These are phyloP conservation scores for Melinaea menophilus DNA, from an alignment of 2,888 invertebrate species.

Conservation along the genomic window DNA sequence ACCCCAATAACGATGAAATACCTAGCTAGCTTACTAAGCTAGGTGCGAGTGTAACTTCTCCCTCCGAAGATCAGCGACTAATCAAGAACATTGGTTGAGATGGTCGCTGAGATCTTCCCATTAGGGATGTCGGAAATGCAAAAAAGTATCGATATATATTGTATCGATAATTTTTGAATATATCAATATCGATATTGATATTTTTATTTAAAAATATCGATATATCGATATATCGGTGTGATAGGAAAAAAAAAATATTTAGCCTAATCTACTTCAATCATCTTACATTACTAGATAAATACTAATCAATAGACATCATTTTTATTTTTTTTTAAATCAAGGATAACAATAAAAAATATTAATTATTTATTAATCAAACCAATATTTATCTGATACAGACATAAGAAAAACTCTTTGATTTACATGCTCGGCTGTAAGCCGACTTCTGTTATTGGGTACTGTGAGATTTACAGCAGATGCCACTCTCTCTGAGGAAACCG, in stretches of 20 bases:
- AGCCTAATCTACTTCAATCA: slow-evolving; percentile 12
- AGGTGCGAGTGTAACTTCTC: no score
- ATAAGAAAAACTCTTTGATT: slow-evolving; percentile 33
- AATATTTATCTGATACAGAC: slow-evolving; percentile 20
- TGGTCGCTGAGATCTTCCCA: no score
- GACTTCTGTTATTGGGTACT: slow-evolving; percentile 28
- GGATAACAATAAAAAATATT: slow-evolving; percentile 11
- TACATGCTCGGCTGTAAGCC: slow-evolving; percentile 34
- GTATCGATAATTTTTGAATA: slow-evolving; percentile 9
- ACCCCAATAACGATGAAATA: no score
- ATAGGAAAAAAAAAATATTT: slow-evolving; percentile 10
- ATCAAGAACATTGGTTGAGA: no score
- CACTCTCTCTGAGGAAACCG: slow-evolving; percentile 36
- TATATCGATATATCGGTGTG: slow-evolving; percentile 10
- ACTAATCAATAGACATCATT: slow-evolving; percentile 18
- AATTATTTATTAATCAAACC: slow-evolving; percentile 14
- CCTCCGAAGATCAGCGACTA: no score
- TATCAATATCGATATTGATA: slow-evolving; percentile 8
- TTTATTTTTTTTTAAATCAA: slow-evolving; percentile 16
- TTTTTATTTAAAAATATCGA: slow-evolving; percentile 10
- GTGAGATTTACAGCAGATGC: slow-evolving; percentile 33
- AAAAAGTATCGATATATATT: slow-evolving; percentile 11
- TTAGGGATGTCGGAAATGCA: no score
- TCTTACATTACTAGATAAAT: slow-evolving; percentile 12
- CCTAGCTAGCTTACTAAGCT: no score